Percentiles rank a stretch among this genome's conserved stretches.
Evolutionary conservation across 2,797 vertebrate genomes (phyloP).

Genomic region (Falco berigora): DNA sequence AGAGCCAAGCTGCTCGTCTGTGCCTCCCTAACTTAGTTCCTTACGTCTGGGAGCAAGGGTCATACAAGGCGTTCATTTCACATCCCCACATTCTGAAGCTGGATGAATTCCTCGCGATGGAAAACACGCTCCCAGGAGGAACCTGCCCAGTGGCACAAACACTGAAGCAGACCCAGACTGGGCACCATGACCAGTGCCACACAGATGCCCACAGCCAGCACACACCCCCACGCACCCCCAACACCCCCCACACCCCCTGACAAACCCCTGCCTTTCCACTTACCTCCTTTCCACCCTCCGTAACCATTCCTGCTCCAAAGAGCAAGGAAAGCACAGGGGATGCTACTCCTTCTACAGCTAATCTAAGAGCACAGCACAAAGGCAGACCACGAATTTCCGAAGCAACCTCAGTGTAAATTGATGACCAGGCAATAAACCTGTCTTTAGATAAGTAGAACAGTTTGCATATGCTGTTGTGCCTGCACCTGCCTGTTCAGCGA

Average conservation of each 20-base stretch:
- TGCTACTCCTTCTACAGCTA: not conserved
- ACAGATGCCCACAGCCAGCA: not conserved
- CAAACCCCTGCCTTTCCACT: not conserved
- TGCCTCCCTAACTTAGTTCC: not conserved
- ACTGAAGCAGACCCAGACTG: not conserved
- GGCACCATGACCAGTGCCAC: not conserved
- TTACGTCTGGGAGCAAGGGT: not conserved
- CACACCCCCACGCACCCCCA: too few relatives aligned
- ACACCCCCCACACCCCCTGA: too few relatives aligned
- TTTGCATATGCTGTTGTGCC: constrained; percentile 4
- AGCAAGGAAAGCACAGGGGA: not conserved
- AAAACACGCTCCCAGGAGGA: fast-evolving
- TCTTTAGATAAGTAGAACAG: constrained; percentile 15
- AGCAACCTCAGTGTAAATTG: not conserved
- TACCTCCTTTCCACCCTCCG: not conserved
- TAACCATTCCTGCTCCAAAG: not conserved
- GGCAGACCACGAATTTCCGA: not conserved
- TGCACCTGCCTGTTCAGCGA: constrained; percentile 50
- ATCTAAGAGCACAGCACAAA: not conserved
- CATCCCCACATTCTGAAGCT: fast-evolving
- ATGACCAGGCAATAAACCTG: constrained; percentile 46
- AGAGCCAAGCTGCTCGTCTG: fast-evolving
- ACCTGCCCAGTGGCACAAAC: not conserved
- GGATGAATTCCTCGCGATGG: fast-evolving
- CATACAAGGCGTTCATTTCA: not conserved